Percentiles rank a stretch among this genome's conserved stretches.
phyloP scores from a whole-genome alignment of 2,888 invertebrate genomes.

The Anarsia innoxiella region DNA sequence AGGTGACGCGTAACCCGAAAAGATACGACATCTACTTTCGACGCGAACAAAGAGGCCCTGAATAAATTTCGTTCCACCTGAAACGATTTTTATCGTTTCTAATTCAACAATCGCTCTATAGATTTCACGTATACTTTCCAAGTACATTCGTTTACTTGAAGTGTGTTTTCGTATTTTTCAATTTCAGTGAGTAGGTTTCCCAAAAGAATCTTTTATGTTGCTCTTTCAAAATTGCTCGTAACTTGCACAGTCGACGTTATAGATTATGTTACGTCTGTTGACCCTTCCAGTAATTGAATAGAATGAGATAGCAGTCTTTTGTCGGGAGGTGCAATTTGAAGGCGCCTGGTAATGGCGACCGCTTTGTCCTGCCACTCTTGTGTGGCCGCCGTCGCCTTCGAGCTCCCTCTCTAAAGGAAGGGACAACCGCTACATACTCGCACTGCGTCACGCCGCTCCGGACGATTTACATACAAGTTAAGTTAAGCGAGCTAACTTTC shows the following conservation, averaged over 20 bases:
- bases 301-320: conserved; percentile 53
- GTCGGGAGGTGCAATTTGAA: conserved; percentile 45
- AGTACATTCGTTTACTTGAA: conserved; percentile 15
- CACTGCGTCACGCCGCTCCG: background rate
- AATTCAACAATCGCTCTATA: conserved; percentile 15
- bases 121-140: conserved; percentile 14
- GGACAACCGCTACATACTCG: conserved; percentile 10
- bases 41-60: background rate
- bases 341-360: conserved; percentile 35
- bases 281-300: conserved; percentile 54
- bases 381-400: conserved; percentile 23
- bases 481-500: too few relatives aligned
- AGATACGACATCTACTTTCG: background rate
- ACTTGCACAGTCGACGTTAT: conserved; percentile 8
- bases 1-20: conserved; percentile 16
- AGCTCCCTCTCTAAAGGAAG: conserved; percentile 35
- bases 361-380: conserved; percentile 39
- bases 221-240: conserved; percentile 8
- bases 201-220: conserved; percentile 5
- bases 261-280: conserved; percentile 31
- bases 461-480: background rate
- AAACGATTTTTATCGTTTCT: conserved; percentile 15
- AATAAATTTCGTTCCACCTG: conserved; percentile 13
- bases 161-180: conserved; percentile 13
- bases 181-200: conserved; percentile 11